Evolutionary conservation across 1,140 invertebrate genomes (phyloP).

Genomic region (Portunus trituberculatus): DNA sequence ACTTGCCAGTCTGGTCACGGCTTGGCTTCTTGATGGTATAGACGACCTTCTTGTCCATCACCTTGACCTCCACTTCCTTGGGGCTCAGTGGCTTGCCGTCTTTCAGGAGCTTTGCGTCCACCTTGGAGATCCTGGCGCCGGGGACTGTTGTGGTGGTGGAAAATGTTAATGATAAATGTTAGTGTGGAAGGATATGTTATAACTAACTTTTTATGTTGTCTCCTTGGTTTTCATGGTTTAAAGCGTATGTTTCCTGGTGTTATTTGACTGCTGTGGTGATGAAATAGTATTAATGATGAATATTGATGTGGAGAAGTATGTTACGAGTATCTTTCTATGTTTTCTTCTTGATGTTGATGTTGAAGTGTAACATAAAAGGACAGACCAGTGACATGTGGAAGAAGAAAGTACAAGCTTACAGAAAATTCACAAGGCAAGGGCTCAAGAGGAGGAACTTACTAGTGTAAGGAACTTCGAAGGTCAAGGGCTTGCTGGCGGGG

Average conservation of each 20-base stretch:
- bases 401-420: too few relatives aligned
- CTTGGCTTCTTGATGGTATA: slow-evolving; percentile 95
- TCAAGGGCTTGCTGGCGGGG: slow-evolving; percentile 88
- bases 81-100: slow-evolving; percentile 92
- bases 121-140: slow-evolving; percentile 91
- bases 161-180: not conserved
- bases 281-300: too few relatives aligned
- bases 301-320: too few relatives aligned
- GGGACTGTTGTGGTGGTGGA: slow-evolving; percentile 84
- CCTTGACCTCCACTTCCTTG: slow-evolving; percentile 93
- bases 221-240: too few relatives aligned
- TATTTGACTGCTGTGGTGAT: too few relatives aligned
- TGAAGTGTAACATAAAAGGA: too few relatives aligned
- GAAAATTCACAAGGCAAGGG: too few relatives aligned
- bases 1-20: slow-evolving; percentile 89
- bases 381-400: too few relatives aligned
- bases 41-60: slow-evolving; percentile 93
- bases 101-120: slow-evolving; percentile 93
- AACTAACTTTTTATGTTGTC: too few relatives aligned
- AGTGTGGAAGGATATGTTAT: not conserved
- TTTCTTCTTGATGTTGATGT: too few relatives aligned
- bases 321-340: too few relatives aligned
- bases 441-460: slow-evolving; percentile 83
- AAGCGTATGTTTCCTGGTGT: too few relatives aligned
- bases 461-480: slow-evolving; percentile 95